Conservation (phyloP, 2,797 vertebrate species). For the Lophotriccus pileatus region DNA sequence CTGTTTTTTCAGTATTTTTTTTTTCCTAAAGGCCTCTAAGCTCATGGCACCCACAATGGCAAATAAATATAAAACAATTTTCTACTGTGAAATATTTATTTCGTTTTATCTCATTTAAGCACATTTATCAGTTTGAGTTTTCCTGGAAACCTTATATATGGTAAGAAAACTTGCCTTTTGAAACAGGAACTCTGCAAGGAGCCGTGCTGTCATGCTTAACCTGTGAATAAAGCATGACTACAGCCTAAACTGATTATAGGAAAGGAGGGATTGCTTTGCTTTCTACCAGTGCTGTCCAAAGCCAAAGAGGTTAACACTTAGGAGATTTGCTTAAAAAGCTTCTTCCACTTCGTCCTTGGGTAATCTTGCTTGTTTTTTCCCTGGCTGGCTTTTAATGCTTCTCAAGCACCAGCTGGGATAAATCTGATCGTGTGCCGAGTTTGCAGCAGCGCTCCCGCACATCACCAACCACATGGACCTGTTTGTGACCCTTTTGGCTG, state of each 20-base stretch:
- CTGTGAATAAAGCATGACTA: conserved; percentile 35
- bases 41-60: neutral
- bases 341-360: neutral
- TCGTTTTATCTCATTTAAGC: neutral
- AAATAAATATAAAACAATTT: neutral
- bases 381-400: neutral
- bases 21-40: neutral
- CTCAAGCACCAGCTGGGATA: neutral
- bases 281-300: conserved; percentile 33
- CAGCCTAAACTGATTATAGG: conserved; percentile 33
- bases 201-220: conserved; percentile 12
- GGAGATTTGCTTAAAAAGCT: conserved; percentile 31
- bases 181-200: neutral
- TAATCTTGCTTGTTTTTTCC: conserved; percentile 6
- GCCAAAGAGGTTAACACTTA: conserved; percentile 30
- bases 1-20: neutral
- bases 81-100: conserved; percentile 13
- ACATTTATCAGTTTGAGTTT: conserved; percentile 16
- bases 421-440: neutral
- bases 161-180: conserved; percentile 19
- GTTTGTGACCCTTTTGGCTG: neutral
- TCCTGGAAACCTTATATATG: neutral
- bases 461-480: neutral
- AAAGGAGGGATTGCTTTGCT: neutral
- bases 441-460: neutral